These are phyloP conservation scores for Orycteropus afer DNA, from an alignment of 2,113 vertebrate species.

Conservation along the genomic window DNA sequence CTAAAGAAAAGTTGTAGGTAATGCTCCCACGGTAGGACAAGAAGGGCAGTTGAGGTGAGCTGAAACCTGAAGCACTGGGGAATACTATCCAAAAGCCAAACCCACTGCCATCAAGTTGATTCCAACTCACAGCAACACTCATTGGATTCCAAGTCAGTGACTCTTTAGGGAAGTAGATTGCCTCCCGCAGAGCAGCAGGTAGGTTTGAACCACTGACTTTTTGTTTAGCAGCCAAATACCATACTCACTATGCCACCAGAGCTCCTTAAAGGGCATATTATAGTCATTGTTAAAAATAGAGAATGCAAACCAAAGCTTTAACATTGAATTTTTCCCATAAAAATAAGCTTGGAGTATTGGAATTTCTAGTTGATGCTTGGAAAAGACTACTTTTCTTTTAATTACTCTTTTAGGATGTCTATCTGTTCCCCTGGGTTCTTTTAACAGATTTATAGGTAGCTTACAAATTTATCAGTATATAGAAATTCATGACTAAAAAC, in stretches of 20 bases:
- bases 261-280: no score
- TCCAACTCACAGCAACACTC: no score
- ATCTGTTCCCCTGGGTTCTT: neutral
- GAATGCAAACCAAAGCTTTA: neutral
- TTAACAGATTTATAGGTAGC: neutral
- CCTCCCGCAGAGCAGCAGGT: no score
- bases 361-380: no score
- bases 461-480: neutral
- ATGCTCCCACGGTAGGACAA: neutral
- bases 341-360: neutral
- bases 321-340: neutral
- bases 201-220: no score
- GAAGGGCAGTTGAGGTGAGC: neutral
- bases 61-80: neutral
- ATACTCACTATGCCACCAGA: no score
- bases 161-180: no score
- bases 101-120: no score
- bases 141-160: no score
- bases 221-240: no score
- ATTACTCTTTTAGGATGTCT: neutral
- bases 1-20: accelerated
- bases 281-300: neutral
- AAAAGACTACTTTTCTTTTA: neutral
- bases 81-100: no score
- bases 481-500: neutral